Evolutionary conservation across 2,113 vertebrate species (phyloP).

Genomic region (Tamias sibiricus): DNA sequence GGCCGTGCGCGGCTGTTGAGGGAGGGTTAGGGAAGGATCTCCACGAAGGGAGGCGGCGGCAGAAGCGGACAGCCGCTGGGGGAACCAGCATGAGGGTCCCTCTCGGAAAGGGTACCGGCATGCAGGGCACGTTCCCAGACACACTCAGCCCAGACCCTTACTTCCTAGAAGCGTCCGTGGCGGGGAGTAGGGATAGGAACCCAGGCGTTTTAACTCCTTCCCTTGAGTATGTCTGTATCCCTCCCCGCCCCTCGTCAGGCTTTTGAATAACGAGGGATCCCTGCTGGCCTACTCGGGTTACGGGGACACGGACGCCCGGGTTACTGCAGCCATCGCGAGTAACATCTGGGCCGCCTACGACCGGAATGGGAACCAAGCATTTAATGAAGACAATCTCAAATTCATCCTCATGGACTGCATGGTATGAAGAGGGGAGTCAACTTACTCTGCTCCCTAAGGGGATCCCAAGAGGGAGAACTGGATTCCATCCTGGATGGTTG

Average conservation of each 20-base stretch:
- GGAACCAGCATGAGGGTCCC: background rate
- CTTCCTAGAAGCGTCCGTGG: background rate
- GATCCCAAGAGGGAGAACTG: background rate
- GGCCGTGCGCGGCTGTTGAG: background rate
- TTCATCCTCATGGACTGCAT: slow-evolving; percentile 99
- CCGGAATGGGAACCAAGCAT: slow-evolving; percentile 97
- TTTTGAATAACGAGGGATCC: slow-evolving; percentile 97
- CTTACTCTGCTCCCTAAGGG: background rate
- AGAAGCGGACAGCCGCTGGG: background rate
- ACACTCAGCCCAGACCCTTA: background rate
- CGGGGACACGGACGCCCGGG: slow-evolving; percentile 97
- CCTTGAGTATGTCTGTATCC: background rate
- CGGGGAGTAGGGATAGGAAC: background rate
- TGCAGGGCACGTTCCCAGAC: background rate
- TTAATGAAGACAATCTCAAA: slow-evolving; percentile 98
- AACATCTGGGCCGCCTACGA: slow-evolving; percentile 99
- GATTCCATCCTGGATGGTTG: background rate
- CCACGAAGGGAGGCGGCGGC: background rate
- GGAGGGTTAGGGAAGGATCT: background rate
- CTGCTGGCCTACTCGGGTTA: slow-evolving; percentile 98
- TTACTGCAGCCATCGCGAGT: slow-evolving; percentile 98
- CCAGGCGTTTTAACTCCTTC: background rate
- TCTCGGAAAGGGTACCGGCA: background rate
- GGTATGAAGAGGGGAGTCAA: slow-evolving; percentile 85
- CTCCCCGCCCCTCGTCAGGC: slow-evolving; percentile 69